Evolutionary conservation across 2,888 invertebrate species (phyloP).

Genomic region (Campoplex capitator): DNA sequence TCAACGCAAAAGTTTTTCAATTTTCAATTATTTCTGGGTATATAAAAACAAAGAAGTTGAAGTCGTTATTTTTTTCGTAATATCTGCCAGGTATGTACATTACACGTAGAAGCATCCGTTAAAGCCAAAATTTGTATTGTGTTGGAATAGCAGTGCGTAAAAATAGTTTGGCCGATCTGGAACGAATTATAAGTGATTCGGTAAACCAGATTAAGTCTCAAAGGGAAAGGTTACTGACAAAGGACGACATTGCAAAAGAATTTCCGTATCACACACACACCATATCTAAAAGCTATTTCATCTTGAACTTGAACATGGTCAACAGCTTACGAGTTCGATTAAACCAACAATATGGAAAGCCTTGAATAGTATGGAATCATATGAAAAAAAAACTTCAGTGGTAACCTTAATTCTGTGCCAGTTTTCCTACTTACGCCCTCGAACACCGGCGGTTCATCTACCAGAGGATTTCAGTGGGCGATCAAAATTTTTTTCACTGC

Average conservation of each 20-base stretch:
- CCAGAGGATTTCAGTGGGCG: conserved; percentile 12
- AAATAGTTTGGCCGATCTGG: conserved; percentile 8
- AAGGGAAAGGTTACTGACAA: conserved; percentile 5
- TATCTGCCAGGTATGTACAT: not conserved
- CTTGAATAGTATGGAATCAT: not conserved
- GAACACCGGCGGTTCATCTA: conserved; percentile 12
- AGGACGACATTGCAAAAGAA: conserved; percentile 44
- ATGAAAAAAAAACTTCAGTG: conserved; percentile 10
- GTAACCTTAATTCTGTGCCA: not conserved
- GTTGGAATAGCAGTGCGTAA: not conserved
- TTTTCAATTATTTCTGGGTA: not conserved
- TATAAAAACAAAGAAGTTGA: not conserved
- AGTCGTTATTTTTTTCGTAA: not conserved
- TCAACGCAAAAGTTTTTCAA: not conserved
- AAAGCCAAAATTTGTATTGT: not conserved
- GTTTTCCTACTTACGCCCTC: not conserved
- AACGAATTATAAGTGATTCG: not conserved
- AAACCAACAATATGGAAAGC: not conserved
- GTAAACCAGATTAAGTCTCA: not conserved
- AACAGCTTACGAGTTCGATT: not conserved
- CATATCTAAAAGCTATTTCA: not conserved
- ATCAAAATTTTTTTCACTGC: conserved; percentile 6
- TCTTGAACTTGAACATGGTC: not conserved
- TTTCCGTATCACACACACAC: conserved; percentile 57
- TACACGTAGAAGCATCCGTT: not conserved